These are phyloP conservation scores for Teleiodes luculella DNA, from an alignment of 2,888 invertebrate genomes.

Conservation along the genomic window DNA sequence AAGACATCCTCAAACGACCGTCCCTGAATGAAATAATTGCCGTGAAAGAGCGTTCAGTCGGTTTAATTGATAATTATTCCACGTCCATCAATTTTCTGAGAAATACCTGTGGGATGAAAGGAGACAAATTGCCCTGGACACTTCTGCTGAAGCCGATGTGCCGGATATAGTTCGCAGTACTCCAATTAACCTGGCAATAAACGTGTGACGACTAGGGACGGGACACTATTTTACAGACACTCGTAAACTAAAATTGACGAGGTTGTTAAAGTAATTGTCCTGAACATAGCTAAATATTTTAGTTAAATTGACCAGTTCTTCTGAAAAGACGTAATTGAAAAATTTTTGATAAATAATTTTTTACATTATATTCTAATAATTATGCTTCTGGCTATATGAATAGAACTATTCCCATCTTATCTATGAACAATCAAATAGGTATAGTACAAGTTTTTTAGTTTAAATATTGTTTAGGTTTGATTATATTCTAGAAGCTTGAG, in stretches of 20 bases:
- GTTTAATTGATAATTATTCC: conserved; percentile 11
- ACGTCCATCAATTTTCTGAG: conserved; percentile 19
- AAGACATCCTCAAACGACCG: neutral
- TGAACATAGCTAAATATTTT: neutral
- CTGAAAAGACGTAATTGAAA: too few species aligned
- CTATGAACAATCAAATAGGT: too few species aligned
- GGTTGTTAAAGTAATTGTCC: neutral
- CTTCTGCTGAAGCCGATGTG: conserved; percentile 40
- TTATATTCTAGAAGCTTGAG: too few species aligned
- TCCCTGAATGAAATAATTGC: conserved; percentile 13
- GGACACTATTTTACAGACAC: neutral
- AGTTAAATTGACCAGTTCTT: too few species aligned
- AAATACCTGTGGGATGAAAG: conserved; percentile 18
- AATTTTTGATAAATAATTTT: too few species aligned
- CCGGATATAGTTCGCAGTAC: conserved; percentile 48
- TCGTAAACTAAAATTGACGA: too few species aligned
- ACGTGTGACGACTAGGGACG: conserved; percentile 4
- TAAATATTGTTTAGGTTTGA: too few species aligned
- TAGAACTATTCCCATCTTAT: too few species aligned
- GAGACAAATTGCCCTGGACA: conserved; percentile 46
- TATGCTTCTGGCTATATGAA: too few species aligned
- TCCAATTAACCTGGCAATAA: conserved; percentile 48
- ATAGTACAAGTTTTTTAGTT: too few species aligned
- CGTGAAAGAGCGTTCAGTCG: neutral
- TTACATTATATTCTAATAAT: too few species aligned